Evolutionary conservation across 2,888 invertebrate species (phyloP), one percentile per base, ranked within the genome.

Genomic region (Xestoiulus laeticollis): DNA sequence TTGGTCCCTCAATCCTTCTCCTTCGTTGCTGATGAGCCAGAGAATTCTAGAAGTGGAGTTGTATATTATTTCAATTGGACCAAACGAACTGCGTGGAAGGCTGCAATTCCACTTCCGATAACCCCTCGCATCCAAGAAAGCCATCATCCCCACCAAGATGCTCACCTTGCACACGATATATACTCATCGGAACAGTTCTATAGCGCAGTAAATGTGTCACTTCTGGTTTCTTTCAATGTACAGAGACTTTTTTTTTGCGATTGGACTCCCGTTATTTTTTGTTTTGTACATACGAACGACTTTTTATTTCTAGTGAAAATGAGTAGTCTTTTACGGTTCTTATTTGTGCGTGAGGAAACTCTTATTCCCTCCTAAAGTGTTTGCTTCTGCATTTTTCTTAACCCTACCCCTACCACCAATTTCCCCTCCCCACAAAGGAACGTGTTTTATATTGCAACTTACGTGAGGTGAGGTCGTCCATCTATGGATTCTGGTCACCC

Each of bases 281-380:
- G 14, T 78, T 26, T 78, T 78, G 78, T 78, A 78, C 78, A 78
- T 78, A 78, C 16, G 78, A 78, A 30, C 78, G 26, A 30, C 30
- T 78, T 78, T 78, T 78, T 78, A 78, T 78, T 78, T 78, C 78
- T 78, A 78, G 78, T 78, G 78, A 78, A 78, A 78, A 78, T 78
- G 78, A 78, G 78, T 78, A 78, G 78, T 78, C 78, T 78, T 78
- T 78, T 78, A 78, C 26, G 78, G 78, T 78, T 78, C 78, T 78
- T 78, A 78, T 78, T 78, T 78, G 78, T 78, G 78, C 16, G 78
- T 30, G 78, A 78, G 78, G 30, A 48, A 78, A 30, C 78, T 78
- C 78, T 68, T 78, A 30, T 59, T 59, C 78, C 78, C 78, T 26
- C 30, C 30, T 78, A 30, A 16, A 32, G 78, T 78, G 30, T 78